Percentiles rank a stretch among this genome's conserved stretches.
phyloP scores from a whole-genome alignment of 1,140 invertebrate genomes.

The Campoletis sonorensis region DNA sequence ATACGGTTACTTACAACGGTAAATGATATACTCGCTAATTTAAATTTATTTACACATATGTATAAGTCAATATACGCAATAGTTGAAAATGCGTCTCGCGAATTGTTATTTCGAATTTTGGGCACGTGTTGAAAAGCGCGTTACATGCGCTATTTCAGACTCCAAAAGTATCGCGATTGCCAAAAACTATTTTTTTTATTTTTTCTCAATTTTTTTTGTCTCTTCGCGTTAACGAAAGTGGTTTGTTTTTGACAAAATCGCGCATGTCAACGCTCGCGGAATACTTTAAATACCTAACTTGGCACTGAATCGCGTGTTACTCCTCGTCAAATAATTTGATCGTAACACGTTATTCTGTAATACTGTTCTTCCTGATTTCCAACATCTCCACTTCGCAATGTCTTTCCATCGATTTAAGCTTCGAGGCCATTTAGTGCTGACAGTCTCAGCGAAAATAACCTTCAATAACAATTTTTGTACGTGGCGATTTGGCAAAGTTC shows the following conservation, averaged over 20 bases:
- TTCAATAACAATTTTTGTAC: too few species aligned
- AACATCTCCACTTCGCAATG: neutral
- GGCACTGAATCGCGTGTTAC: neutral
- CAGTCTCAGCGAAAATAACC: too few species aligned
- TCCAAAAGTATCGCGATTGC: neutral
- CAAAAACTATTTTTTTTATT: neutral
- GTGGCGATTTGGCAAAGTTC: too few species aligned
- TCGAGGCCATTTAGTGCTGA: too few species aligned
- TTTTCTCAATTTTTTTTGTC: neutral
- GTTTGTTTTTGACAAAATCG: neutral
- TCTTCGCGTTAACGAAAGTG: neutral
- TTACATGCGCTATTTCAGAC: neutral
- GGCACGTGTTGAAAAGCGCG: neutral
- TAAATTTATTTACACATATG: conserved; percentile 54
- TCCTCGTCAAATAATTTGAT: neutral
- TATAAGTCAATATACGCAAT: conserved; percentile 34
- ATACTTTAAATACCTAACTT: conserved; percentile 9
- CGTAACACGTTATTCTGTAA: conserved; percentile 18
- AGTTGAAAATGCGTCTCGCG: neutral
- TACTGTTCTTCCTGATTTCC: conserved; percentile 9
- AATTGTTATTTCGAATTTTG: neutral
- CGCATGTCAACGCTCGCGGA: neutral
- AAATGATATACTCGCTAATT: conserved; percentile 40
- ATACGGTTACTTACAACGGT: conserved; percentile 40
- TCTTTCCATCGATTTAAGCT: neutral